Conservation (phyloP, 2,113 vertebrate species). For the Argyrosomus japonicus region DNA sequence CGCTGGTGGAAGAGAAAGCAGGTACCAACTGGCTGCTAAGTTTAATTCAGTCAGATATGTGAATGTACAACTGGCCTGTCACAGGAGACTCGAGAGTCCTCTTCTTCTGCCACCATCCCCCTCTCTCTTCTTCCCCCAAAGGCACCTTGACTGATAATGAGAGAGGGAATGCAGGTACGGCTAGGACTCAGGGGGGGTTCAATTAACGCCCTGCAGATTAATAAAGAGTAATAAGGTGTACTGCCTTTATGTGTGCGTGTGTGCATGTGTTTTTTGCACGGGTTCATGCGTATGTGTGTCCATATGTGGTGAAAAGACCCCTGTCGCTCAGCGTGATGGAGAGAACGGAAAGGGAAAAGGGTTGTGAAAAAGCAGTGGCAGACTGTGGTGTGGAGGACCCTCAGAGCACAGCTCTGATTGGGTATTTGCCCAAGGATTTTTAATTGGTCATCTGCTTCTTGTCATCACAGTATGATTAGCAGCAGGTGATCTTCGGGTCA, state of each 20-base stretch:
- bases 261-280: conserved; percentile 39
- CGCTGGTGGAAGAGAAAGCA: conserved; percentile 12
- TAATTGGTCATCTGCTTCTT: conserved; percentile 76
- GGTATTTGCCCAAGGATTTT: conserved; percentile 61
- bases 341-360: conserved; percentile 50
- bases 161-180: conserved; percentile 83
- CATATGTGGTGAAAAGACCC: conserved; percentile 47
- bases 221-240: conserved; percentile 86
- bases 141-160: conserved; percentile 89
- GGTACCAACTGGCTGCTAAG: conserved; percentile 45
- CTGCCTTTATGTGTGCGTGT: conserved; percentile 60
- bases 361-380: conserved; percentile 58
- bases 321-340: conserved; percentile 69
- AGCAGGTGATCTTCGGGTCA: conserved; percentile 44
- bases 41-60: conserved; percentile 61
- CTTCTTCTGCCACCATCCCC: conserved; percentile 52
- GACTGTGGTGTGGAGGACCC: conserved; percentile 45
- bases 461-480: conserved; percentile 58
- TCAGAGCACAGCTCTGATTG: conserved; percentile 60
- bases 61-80: conserved; percentile 63
- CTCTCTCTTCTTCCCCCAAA: conserved; percentile 74
- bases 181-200: conserved; percentile 84
- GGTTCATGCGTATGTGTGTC: conserved; percentile 32
- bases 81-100: conserved; percentile 53
- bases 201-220: conserved; percentile 89